These are phyloP conservation scores for Drosophila kurseongensis DNA, from an alignment of 1,140 invertebrate species.

Conservation along the genomic window DNA sequence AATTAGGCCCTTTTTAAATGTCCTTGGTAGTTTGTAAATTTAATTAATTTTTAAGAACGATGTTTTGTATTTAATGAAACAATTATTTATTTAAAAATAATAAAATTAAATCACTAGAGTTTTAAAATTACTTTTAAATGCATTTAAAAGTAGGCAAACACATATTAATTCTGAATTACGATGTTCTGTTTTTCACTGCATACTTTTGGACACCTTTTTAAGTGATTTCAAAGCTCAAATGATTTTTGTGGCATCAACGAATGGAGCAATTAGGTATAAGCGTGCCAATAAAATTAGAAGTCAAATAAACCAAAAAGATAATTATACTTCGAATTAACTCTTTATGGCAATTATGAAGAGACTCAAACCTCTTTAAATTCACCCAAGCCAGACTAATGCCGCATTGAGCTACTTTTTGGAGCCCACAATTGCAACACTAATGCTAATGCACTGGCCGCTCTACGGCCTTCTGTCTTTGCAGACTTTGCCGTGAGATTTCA, in stretches of 20 bases:
- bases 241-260: not conserved
- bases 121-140: not conserved
- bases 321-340: not conserved
- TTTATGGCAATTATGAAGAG: not conserved
- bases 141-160: not conserved
- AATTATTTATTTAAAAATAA: too few relatives aligned
- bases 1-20: too few relatives aligned
- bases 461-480: slow-evolving; percentile 74
- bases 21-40: too few relatives aligned
- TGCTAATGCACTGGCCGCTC: slow-evolving; percentile 18
- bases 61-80: too few relatives aligned
- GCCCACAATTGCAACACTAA: slow-evolving; percentile 10
- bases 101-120: not conserved
- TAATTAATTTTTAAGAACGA: too few relatives aligned
- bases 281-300: not conserved
- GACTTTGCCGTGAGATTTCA: slow-evolving; percentile 93
- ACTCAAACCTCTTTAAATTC: not conserved
- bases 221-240: not conserved
- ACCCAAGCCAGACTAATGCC: not conserved
- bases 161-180: too few relatives aligned
- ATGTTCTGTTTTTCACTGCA: not conserved
- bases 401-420: not conserved
- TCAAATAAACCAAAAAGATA: not conserved
- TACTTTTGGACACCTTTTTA: not conserved
- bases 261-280: not conserved